phyloP scores from a whole-genome alignment of 2,113 vertebrate species.

The Oostethus manadensis region DNA sequence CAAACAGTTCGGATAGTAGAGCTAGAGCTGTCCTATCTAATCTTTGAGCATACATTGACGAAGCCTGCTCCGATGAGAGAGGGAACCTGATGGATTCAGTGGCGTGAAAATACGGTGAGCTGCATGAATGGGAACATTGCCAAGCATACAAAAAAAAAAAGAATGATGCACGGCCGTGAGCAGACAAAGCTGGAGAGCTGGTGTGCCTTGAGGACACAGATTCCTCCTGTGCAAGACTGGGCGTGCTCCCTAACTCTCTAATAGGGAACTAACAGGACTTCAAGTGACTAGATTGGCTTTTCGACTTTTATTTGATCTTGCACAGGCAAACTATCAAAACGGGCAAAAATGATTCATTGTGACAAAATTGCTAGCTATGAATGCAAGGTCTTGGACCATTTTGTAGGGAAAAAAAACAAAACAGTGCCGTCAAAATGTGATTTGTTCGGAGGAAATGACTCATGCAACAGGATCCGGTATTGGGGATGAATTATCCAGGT shows the following conservation, averaged over 20 bases:
- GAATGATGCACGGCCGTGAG: constrained; percentile 5
- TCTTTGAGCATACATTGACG: too few relatives aligned
- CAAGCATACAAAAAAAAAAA: background rate
- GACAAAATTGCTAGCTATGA: background rate
- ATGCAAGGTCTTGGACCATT: background rate
- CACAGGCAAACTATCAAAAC: too few relatives aligned
- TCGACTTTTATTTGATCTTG: background rate
- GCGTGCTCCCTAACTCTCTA: constrained; percentile 10
- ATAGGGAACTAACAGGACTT: background rate
- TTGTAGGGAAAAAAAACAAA: too few relatives aligned
- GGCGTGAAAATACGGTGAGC: too few relatives aligned
- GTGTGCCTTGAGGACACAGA: constrained; percentile 21
- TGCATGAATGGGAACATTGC: too few relatives aligned
- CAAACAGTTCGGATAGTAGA: too few relatives aligned
- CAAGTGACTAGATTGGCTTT: background rate
- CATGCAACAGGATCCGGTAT: constrained; percentile 2
- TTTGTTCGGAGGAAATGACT: background rate
- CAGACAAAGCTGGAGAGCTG: constrained; percentile 24
- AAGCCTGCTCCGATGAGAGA: too few relatives aligned
- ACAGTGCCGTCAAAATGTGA: too few relatives aligned
- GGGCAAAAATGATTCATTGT: too few relatives aligned
- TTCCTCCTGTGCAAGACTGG: constrained; percentile 19
- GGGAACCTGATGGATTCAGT: too few relatives aligned
- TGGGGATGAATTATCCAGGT: constrained; percentile 36
- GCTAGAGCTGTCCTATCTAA: too few relatives aligned